Percentiles rank a stretch among this genome's conserved stretches.
Evolutionary conservation across 2,113 vertebrate species (phyloP).

Genomic region (Nycticryphes semicollaris): DNA sequence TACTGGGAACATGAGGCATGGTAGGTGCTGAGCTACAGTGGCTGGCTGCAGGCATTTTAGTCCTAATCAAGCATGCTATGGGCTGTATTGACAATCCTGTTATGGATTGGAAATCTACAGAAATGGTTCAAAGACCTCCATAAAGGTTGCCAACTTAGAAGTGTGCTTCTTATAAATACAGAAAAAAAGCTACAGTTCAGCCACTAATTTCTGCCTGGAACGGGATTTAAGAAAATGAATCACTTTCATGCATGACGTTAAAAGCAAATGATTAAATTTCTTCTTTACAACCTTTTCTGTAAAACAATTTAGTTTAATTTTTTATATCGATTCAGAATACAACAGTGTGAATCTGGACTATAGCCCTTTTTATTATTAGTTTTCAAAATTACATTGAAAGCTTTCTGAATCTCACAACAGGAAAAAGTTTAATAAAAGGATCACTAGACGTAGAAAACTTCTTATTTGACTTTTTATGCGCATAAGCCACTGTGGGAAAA

Average conservation of each 20-base stretch:
- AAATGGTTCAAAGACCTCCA: neutral
- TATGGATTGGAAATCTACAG: neutral
- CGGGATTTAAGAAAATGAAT: neutral
- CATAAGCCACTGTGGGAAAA: neutral
- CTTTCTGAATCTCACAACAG: neutral
- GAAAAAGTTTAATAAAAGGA: neutral
- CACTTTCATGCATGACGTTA: neutral
- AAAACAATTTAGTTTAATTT: neutral
- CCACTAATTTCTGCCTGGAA: neutral
- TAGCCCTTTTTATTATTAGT: neutral
- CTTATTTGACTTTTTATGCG: neutral
- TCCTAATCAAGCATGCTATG: neutral
- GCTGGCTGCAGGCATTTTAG: neutral
- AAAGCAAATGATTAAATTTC: neutral
- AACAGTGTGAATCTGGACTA: neutral
- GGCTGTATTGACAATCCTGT: neutral
- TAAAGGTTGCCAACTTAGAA: neutral
- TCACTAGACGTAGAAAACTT: neutral
- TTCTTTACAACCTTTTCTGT: neutral
- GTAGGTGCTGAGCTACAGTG: neutral
- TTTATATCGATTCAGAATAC: neutral
- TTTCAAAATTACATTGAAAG: neutral
- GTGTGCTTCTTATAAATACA: neutral
- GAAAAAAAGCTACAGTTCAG: neutral
- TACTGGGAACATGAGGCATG: accelerated